These are phyloP conservation scores for Tillus elongatus DNA, from an alignment of 2,888 invertebrate species.

Conservation along the genomic window DNA sequence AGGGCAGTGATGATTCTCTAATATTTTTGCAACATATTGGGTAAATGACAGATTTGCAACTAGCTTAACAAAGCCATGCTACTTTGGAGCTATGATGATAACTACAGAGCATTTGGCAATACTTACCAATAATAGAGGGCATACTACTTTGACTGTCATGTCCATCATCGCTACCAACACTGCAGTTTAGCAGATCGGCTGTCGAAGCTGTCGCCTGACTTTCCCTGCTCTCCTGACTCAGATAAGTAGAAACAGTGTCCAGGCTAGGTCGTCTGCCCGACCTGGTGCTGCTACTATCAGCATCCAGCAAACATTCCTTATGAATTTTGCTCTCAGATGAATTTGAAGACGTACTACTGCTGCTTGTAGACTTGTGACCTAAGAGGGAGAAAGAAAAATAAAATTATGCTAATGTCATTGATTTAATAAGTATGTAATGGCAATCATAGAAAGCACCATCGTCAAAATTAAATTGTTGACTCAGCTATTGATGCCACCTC, in stretches of 20 bases:
- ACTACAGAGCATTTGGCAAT: no score
- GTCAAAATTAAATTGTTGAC: no score
- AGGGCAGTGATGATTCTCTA: no score
- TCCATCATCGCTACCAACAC: conserved; percentile 35
- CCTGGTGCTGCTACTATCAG: conserved; percentile 64
- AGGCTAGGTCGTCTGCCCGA: conserved; percentile 73
- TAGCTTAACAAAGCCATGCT: no score
- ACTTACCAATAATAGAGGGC: conserved; percentile 36
- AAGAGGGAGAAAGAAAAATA: conserved; percentile 9
- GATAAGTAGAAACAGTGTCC: conserved; percentile 81
- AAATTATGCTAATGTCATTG: no score
- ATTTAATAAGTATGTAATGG: no score
- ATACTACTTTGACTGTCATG: conserved; percentile 26
- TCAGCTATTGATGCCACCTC: no score
- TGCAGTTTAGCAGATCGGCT: conserved; percentile 37
- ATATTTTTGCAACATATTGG: no score
- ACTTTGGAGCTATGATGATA: no score
- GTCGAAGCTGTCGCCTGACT: conserved; percentile 43
- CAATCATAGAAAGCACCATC: no score
- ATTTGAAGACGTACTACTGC: conserved; percentile 26
- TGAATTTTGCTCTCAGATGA: conserved; percentile 29
- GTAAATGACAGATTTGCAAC: no score
- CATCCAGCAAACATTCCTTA: conserved; percentile 46
- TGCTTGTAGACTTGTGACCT: conserved; percentile 41
- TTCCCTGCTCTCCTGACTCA: conserved; percentile 75